Conservation (phyloP, 2,113 vertebrate species). For the Plotosus lineatus region DNA sequence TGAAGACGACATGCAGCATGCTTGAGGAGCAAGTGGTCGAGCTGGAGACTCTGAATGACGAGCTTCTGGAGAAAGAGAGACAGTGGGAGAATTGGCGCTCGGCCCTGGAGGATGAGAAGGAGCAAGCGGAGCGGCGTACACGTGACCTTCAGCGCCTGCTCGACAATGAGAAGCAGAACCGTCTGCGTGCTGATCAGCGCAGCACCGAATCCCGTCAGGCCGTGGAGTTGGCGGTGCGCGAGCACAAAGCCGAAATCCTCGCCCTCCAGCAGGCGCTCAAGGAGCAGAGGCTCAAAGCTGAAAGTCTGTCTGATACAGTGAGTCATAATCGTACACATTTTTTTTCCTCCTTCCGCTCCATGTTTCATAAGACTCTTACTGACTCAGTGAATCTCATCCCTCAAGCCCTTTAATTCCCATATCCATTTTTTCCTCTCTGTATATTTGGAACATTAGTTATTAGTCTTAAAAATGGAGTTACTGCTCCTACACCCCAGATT, state of each 20-base stretch:
- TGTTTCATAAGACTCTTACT: background rate
- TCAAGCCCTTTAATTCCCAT: conserved; percentile 9
- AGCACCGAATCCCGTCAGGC: conserved; percentile 96
- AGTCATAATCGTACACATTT: conserved; percentile 52
- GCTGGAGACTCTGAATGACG: conserved; percentile 94
- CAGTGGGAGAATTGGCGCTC: conserved; percentile 96
- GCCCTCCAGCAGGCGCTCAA: conserved; percentile 95
- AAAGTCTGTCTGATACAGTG: conserved; percentile 97
- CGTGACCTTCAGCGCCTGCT: conserved; percentile 91
- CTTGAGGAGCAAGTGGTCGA: conserved; percentile 98
- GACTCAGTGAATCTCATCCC: background rate
- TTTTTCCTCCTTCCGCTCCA: too few relatives aligned
- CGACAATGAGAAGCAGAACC: conserved; percentile 96
- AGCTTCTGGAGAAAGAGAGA: conserved; percentile 93
- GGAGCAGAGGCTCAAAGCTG: conserved; percentile 96
- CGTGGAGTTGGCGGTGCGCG: conserved; percentile 93
- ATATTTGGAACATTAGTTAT: conserved; percentile 3
- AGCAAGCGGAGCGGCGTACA: conserved; percentile 91
- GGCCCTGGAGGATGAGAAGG: conserved; percentile 94
- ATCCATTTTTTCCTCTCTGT: background rate
- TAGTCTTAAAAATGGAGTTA: conserved; percentile 13
- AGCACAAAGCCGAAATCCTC: conserved; percentile 96
- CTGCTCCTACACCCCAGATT: background rate
- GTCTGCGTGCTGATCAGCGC: conserved; percentile 92
- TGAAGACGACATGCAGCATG: conserved; percentile 99